Evolutionary conservation across 2,888 invertebrate species (phyloP), one percentile per base, ranked within the genome.

Genomic region (Criorhina ranunculi): DNA sequence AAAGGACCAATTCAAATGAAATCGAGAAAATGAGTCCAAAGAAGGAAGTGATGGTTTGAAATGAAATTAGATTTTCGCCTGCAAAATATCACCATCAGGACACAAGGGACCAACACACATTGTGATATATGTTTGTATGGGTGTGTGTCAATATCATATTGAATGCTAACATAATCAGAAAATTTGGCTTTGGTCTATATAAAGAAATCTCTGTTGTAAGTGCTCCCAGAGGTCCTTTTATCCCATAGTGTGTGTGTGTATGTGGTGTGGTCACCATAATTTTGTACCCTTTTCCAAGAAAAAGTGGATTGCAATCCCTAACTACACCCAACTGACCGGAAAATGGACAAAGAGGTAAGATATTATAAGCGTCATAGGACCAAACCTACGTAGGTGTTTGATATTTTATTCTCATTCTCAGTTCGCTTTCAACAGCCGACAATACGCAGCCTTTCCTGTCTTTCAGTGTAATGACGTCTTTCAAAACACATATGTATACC

Each of bases 51-150:
- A 49, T 72, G 44, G 19, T 49, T 62, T 57, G 7, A 79, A 64
- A 72, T 33, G 57, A 64, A 79, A 79, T 35, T 72, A 57, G 49
- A 49, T 72, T 78, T 64, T 62, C 57, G 33, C 15, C 53, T 29
- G 17, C 24, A 55, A 70, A 70, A 11, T 37, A 15, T 66, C 37
- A 33, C n/a, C 24, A 33, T 8, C 24, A 60, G 11, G 29, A 70
- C 55, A 55, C 62, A 33, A 57, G 57, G 46, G 70, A 78, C 46
- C 29, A 55, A 24, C 24, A 24, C 4, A 24, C 42, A 62, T 35
- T 46, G 17, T 59, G 29, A 57, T 57, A 62, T 24, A 12, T 8
- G 33, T 40, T 15, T 37, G 1, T 12, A 6, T 15, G 35, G 35
- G 17, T 46, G 15, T 46, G 17, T 59, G 24, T 8, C 6, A n/a